Evolutionary conservation across 2,113 vertebrate genomes (phyloP), one percentile per base, ranked within the genome.

Genomic region (Nothoprocta pentlandii): DNA sequence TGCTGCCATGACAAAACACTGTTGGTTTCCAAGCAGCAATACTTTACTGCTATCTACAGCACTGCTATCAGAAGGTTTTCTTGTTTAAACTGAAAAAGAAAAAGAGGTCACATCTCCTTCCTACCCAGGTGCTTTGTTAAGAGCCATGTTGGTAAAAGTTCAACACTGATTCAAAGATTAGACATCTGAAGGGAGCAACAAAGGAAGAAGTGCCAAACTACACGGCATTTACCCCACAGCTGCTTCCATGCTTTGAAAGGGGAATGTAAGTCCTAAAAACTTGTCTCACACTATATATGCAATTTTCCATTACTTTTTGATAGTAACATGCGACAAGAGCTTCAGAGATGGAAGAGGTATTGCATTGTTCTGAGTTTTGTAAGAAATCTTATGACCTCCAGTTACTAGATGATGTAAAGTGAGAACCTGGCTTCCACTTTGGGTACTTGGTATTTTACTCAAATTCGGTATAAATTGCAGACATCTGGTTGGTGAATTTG

Each of bases 31-130:
- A 71, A 83, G 94, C 25, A 78, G 85, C 47, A 78, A 77, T 83
- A 91, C n/a, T 26, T 96, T 56, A 30, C 41, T 66, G 87, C 51
- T 71, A 56, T 70, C 76, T 90, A 46, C 61, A 51, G 19, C 39
- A 32, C 21, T 4, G 28, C 42, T 96, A 92, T 94, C 93, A 85
- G 46, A 39, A 7, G 2, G 9, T 74, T 87, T 83, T 77, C 23
- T 61, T 94, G 61, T 74, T 82, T 63, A 74, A 85, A 96, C 51
- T 39, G 75, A 75, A 85, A 42, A 20, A 67, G 56, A 32, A 89
- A 92, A 61, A 90, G 89, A 85, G 7, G 80, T n/a, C 69, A 68
- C 76, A 70, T 92, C 86, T 95, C 85, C 64, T 90, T 88, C 42
- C 80, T 87, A 81, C 42, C 62, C 53, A 63, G 17, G 23, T 25